Base-by-base conservation (phyloP, 2,888 invertebrate genomes). In the Chromoteleia sp. region DNA sequence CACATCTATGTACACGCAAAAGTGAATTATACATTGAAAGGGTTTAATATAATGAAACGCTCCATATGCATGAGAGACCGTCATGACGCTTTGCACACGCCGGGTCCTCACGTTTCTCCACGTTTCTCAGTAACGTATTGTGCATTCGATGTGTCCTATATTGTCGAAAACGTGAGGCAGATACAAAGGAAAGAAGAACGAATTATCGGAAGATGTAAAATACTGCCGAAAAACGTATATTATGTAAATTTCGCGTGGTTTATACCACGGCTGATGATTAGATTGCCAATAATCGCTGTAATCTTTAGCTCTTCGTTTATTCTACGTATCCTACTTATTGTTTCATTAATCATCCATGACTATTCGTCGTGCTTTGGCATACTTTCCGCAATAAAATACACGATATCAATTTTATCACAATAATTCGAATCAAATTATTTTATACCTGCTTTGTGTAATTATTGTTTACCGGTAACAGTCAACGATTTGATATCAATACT, bases 21-120 rank as follows among this genome's bases (percentile, higher is more conserved):
- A 93, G 93, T 93, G 94, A 94, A 94, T 94, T 94, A 94, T 94
- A 94, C 94, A 94, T 94, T 93, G 93, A 94, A 93, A 93, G 93
- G 93, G 93, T 93, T 93, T 94, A 93, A 93, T 93, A 93, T 94
- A 93, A 94, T 93, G 93, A 93, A 93, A 93, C 93, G 93, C 93
- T 94, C 93, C 93, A 94, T 94, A 94, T 93, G 93, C 93, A 94
- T 94, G 94, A 93, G 93, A 88, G 87, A 86, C 87, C 88, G 87
- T 86, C 85, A 88, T 85, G 88, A 84, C 88, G 88, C 87, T 87
- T 87, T 85, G 85, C 86, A 84, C 86, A 85, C 85, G 83, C 84
- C 82, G 84, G 84, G 74, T 79, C 79, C 81, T 82, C 85, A 85
- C 87, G 85, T 85, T 86, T 87, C 86, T 87, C 87, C 86, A 84